Conservation (phyloP, 2,797 vertebrate genomes). For the Coracias cyanogaster region DNA sequence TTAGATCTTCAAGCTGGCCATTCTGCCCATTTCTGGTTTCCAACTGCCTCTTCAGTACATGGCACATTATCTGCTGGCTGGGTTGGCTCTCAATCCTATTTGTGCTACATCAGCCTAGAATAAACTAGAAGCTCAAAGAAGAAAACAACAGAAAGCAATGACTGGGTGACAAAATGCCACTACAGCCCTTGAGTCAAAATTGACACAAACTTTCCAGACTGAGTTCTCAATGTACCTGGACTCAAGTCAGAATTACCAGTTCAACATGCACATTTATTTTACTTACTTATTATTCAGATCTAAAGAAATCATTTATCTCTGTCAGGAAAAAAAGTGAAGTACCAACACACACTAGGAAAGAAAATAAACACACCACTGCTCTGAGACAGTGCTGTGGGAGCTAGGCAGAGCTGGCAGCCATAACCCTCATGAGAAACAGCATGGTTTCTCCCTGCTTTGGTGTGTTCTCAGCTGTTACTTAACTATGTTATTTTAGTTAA, state of each 20-base stretch:
- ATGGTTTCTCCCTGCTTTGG: neutral
- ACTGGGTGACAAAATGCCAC: neutral
- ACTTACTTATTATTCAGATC: conserved; percentile 44
- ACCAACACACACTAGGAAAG: neutral
- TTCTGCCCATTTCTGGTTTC: neutral
- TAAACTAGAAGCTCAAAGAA: neutral
- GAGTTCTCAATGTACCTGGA: neutral
- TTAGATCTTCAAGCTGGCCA: neutral
- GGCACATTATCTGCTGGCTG: neutral
- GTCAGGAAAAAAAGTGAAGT: neutral
- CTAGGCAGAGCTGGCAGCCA: neutral
- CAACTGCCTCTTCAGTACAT: neutral
- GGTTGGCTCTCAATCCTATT: neutral
- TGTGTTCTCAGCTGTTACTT: neutral
- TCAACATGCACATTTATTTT: conserved; percentile 2
- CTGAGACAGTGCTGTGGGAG: neutral
- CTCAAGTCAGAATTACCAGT: conserved; percentile 14
- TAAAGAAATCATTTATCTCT: conserved; percentile 39
- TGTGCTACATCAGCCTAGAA: neutral
- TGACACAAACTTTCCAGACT: neutral
- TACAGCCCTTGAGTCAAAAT: neutral
- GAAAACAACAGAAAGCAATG: neutral
- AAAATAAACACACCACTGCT: conserved; percentile 18
- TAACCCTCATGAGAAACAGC: neutral
- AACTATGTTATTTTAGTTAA: neutral